Percentiles rank a stretch among this genome's conserved stretches.
Evolutionary conservation across 2,113 vertebrate genomes (phyloP).

Genomic region (Triplophysa siluroides): DNA sequence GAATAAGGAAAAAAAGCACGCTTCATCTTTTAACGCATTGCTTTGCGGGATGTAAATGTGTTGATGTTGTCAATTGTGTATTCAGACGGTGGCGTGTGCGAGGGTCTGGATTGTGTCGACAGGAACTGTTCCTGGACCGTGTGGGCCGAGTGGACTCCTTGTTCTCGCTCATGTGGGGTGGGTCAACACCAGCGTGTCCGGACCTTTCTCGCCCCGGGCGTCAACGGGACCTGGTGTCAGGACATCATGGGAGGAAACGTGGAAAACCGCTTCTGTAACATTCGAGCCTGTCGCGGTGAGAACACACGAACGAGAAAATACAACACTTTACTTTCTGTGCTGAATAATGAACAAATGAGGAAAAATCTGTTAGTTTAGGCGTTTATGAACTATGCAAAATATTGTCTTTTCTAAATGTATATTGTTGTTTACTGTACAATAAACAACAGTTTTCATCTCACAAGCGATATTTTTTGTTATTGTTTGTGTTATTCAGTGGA

Average conservation of each 20-base stretch:
- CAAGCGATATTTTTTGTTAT: too few relatives aligned
- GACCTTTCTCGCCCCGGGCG: slow-evolving; percentile 76
- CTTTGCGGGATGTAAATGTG: not conserved
- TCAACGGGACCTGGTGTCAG: slow-evolving; percentile 79
- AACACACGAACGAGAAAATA: not conserved
- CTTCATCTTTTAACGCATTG: too few relatives aligned
- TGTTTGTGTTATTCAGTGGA: slow-evolving; percentile 70
- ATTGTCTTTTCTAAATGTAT: too few relatives aligned
- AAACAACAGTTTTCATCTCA: too few relatives aligned
- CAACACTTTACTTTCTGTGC: too few relatives aligned
- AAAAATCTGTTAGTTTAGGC: too few relatives aligned
- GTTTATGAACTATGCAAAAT: too few relatives aligned
- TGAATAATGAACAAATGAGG: too few relatives aligned
- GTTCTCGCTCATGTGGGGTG: slow-evolving; percentile 84
- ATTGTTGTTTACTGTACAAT: not conserved
- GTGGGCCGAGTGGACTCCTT: slow-evolving; percentile 80
- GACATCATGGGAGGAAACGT: slow-evolving; percentile 78
- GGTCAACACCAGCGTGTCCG: slow-evolving; percentile 84
- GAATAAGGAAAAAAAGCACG: too few relatives aligned
- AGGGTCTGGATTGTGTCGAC: slow-evolving; percentile 60
- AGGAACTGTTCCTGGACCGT: slow-evolving; percentile 84
- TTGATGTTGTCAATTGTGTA: slow-evolving; percentile 15
- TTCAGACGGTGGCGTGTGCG: slow-evolving; percentile 65
- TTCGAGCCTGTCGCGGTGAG: slow-evolving; percentile 83
- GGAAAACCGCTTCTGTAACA: slow-evolving; percentile 82